Evolutionary conservation across 2,888 invertebrate species (phyloP).

Genomic region (Athalia rosae): DNA sequence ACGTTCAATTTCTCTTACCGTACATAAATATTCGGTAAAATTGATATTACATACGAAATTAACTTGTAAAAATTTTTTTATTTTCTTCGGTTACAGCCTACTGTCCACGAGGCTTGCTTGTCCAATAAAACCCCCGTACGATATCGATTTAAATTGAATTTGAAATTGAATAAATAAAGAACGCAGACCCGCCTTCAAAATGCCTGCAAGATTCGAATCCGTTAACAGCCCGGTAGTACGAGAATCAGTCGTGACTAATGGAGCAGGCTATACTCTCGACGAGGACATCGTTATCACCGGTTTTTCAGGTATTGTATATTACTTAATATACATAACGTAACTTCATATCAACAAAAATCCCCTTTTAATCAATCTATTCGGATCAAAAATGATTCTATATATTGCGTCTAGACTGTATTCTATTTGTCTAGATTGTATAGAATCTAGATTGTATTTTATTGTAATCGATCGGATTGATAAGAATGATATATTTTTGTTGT

Average conservation of each 20-base stretch:
- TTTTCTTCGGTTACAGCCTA: conserved; percentile 61
- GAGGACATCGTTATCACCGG: conserved; percentile 89
- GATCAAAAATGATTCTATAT: too few relatives aligned
- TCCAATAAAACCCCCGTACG: conserved; percentile 52
- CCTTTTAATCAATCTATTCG: neutral
- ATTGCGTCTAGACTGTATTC: too few relatives aligned
- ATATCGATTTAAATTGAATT: neutral
- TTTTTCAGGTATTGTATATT: conserved; percentile 77
- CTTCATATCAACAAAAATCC: neutral
- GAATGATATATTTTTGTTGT: neutral
- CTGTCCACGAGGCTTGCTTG: conserved; percentile 65
- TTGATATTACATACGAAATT: too few relatives aligned
- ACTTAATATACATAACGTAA: neutral
- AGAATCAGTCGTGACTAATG: conserved; percentile 63
- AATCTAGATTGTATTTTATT: neutral
- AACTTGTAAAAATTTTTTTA: conserved; percentile 10
- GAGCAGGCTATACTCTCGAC: conserved; percentile 66
- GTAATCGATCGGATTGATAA: neutral
- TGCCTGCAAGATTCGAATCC: conserved; percentile 83
- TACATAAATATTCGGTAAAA: too few relatives aligned
- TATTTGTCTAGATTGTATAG: neutral
- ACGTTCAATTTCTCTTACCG: too few relatives aligned
- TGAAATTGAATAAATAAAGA: neutral
- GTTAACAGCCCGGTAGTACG: conserved; percentile 71
- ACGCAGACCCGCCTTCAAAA: conserved; percentile 66